Percentiles rank a stretch among this genome's conserved stretches.
Evolutionary conservation across 1,140 invertebrate genomes (phyloP).

Genomic region (Fragariocoptes setiger): DNA sequence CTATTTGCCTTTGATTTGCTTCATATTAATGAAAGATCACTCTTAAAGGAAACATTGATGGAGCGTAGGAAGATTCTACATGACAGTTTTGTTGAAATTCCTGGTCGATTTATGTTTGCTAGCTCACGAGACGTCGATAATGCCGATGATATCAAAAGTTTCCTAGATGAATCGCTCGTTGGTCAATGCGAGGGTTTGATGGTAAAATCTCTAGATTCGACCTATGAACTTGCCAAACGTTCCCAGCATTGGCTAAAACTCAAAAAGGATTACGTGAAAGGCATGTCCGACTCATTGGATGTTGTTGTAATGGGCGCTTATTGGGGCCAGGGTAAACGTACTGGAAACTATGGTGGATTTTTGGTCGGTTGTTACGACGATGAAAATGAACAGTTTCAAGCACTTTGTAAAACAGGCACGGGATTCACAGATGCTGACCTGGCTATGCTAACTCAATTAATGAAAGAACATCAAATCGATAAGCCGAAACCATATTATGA

Average conservation of each 20-base stretch:
- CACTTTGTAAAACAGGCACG: conserved; percentile 76
- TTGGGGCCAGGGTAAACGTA: conserved; percentile 65
- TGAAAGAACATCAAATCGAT: conserved; percentile 39
- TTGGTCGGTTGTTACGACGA: conserved; percentile 82
- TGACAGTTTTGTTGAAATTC: conserved; percentile 24
- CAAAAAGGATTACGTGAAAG: conserved; percentile 28
- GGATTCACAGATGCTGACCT: conserved; percentile 83
- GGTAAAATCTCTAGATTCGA: conserved; percentile 84
- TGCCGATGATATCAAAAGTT: conserved; percentile 70
- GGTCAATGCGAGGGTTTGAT: conserved; percentile 95
- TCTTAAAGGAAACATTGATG: conserved; percentile 44
- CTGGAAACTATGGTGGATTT: conserved; percentile 79
- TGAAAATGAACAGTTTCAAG: conserved; percentile 70
- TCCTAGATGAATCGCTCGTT: conserved; percentile 80
- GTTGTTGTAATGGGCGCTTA: conserved; percentile 79
- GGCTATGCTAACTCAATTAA: conserved; percentile 31
- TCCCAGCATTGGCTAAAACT: conserved; percentile 84
- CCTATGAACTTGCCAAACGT: conserved; percentile 88
- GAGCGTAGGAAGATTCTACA: conserved; percentile 38
- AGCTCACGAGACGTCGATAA: conserved; percentile 40
- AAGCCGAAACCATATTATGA: conserved; percentile 54
- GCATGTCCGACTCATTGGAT: conserved; percentile 27
- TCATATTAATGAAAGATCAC: conserved; percentile 58
- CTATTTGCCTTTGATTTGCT: conserved; percentile 91
- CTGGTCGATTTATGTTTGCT: conserved; percentile 65